These are phyloP conservation scores for Aphodius granarius DNA, from an alignment of 2,888 invertebrate species.

Conservation along the genomic window DNA sequence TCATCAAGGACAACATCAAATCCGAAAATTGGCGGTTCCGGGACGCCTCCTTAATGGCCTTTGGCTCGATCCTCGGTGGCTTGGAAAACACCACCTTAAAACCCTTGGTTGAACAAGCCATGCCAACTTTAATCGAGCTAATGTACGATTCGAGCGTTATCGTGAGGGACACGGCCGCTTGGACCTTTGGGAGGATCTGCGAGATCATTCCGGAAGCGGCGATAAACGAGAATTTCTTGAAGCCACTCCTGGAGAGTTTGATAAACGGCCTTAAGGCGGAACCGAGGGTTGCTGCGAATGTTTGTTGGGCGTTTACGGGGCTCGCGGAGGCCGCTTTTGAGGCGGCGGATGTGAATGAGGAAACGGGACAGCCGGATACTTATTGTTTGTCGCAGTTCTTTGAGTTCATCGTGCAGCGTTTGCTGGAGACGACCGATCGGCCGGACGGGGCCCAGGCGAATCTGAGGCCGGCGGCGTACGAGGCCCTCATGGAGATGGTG, in stretches of 20 bases:
- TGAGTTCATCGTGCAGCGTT: conserved; percentile 87
- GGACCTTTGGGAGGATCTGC: conserved; percentile 98
- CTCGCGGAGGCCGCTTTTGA: conserved; percentile 97
- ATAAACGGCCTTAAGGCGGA: conserved; percentile 89
- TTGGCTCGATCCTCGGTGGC: conserved; percentile 83
- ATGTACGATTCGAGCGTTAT: conserved; percentile 94
- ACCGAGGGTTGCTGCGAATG: conserved; percentile 95
- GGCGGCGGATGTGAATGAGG: conserved; percentile 69
- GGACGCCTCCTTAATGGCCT: conserved; percentile 99
- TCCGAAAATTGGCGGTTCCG: conserved; percentile 82
- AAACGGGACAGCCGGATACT: conserved; percentile 74
- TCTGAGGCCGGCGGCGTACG: conserved; percentile 95
- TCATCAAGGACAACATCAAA: conserved; percentile 93
- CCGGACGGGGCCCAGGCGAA: conserved; percentile 92
- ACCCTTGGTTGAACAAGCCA: conserved; percentile 93
- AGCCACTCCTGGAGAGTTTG: conserved; percentile 78
- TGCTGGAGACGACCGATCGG: conserved; percentile 94
- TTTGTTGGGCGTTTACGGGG: conserved; percentile 98
- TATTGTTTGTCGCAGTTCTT: conserved; percentile 94
- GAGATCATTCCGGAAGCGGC: conserved; percentile 96
- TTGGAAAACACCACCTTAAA: conserved; percentile 85
- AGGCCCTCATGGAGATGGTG: conserved; percentile 99
- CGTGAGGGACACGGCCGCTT: conserved; percentile 96
- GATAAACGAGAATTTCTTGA: conserved; percentile 82
- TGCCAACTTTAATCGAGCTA: conserved; percentile 91